These are phyloP conservation scores for Synanthedon andrenaeformis DNA, from an alignment of 2,888 invertebrate species.

Conservation along the genomic window DNA sequence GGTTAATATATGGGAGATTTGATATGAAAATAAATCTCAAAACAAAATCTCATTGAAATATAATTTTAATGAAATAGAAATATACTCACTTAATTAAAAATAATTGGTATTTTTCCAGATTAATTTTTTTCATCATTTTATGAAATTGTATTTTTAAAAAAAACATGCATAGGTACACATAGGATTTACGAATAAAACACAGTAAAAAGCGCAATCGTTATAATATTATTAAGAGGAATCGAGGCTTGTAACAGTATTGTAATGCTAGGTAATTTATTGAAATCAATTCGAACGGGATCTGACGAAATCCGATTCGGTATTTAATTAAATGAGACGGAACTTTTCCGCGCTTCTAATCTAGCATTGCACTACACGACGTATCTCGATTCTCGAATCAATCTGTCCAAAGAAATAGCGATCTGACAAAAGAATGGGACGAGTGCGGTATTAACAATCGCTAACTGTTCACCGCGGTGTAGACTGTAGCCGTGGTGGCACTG, in stretches of 20 bases:
- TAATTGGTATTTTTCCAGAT: too few species aligned
- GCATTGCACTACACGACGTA: constrained; percentile 38
- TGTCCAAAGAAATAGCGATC: constrained; percentile 51
- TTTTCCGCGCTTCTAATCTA: constrained; percentile 55
- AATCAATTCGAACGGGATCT: constrained; percentile 51
- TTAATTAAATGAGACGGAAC: constrained; percentile 54
- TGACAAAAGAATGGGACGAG: constrained; percentile 50
- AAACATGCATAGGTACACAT: too few species aligned
- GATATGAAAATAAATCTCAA: too few species aligned
- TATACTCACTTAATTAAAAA: too few species aligned
- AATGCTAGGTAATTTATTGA: constrained; percentile 5
- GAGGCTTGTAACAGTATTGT: constrained; percentile 33
- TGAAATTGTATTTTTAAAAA: too few species aligned
- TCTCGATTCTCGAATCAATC: constrained; percentile 51
- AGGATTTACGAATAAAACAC: too few species aligned
- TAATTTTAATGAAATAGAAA: too few species aligned
- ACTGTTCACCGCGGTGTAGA: constrained; percentile 35
- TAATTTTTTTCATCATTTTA: too few species aligned
- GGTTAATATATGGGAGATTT: too few species aligned
- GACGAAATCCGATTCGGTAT: constrained; percentile 56
- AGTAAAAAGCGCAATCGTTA: too few species aligned
- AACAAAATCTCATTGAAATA: too few species aligned
- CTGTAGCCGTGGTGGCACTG: constrained; percentile 18
- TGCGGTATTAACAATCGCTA: constrained; percentile 54
- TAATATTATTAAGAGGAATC: too few species aligned